Percentiles rank a stretch among this genome's conserved stretches.
Conservation (phyloP, 2,797 vertebrate species). For the Protonibea diacanthus region DNA sequence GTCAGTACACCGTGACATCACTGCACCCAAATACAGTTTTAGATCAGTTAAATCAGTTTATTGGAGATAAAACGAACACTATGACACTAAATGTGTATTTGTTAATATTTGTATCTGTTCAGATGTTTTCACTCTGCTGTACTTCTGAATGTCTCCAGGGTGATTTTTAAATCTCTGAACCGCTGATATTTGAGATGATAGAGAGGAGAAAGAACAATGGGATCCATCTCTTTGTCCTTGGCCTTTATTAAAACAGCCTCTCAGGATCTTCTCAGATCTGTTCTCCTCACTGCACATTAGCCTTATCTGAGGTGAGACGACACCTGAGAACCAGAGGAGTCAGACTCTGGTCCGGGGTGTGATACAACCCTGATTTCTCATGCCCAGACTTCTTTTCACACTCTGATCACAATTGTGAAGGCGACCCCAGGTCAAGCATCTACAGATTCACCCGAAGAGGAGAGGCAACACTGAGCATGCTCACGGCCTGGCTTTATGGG, state of each 20-base stretch:
- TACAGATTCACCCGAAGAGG: conserved; percentile 29
- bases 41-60: no score
- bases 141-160: conserved; percentile 1
- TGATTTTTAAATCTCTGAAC: conserved; percentile 36
- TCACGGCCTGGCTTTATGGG: conserved; percentile 40
- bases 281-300: conserved; percentile 61
- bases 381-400: conserved; percentile 70
- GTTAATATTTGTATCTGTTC: background rate
- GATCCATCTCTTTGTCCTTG: conserved; percentile 28
- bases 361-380: conserved; percentile 62
- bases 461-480: conserved; percentile 39
- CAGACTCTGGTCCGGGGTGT: conserved; percentile 61
- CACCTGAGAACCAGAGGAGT: conserved; percentile 72
- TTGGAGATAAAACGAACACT: background rate
- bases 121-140: background rate
- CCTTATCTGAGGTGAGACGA: conserved; percentile 70
- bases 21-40: no score
- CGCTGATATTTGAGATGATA: conserved; percentile 31
- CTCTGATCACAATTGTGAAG: conserved; percentile 52
- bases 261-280: conserved; percentile 36
- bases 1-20: no score
- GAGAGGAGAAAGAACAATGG: conserved; percentile 12
- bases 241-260: conserved; percentile 35
- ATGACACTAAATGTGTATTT: no score
- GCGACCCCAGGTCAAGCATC: conserved; percentile 63